Base-by-base conservation (phyloP, 2,797 vertebrate genomes). In the Pseudocheirus occidentalis region DNA sequence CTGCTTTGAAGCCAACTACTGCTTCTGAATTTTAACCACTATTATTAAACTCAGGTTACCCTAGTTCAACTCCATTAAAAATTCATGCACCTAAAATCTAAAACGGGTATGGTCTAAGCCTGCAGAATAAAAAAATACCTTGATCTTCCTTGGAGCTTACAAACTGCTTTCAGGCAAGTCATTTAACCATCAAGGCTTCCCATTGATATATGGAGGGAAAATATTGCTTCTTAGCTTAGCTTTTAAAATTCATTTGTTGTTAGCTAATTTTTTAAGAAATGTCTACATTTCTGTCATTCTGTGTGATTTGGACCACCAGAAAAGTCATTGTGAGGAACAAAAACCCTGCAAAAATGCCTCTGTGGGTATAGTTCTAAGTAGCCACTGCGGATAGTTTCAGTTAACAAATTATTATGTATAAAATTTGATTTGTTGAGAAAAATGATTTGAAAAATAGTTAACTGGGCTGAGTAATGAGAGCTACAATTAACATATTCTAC, bases 401-500 rank as follows among this genome's bases (percentile, higher is more conserved):
- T 94, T 98, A 97, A 97, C n/a, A 92, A 98, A 97, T 96, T 92
- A 21, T 96, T 97, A 94, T 97, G 93, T 97, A 96, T 96, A 6
- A 96, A 94, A 97, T 66, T 59, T 95, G 52, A 96, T 93, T 97
- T 96, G 24, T 95, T 31, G 96, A 95, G 92, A 95, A 96, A 98
- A 98, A 81, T 31, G 92, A n/a, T 95, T 62, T 97, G 91, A 50
- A 96, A 98, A 96, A 91, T 81, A 96, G 89, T 92, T 97, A 97
- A 95, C 95, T 94, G 96, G 95, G 89, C n/a, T 98, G 97, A 98
- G 97, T 98, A 98, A 98, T 94, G 96, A 97, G 90, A 93, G 95
- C 94, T 95, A 57, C 0, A 54, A 97, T 98, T 97, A 98, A 96
- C 96, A 94, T 98, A 97, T 97, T 98, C 97, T 97, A 94, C 95